phyloP scores from a whole-genome alignment of 2,113 vertebrate species.

The Saimiri boliviensis region DNA sequence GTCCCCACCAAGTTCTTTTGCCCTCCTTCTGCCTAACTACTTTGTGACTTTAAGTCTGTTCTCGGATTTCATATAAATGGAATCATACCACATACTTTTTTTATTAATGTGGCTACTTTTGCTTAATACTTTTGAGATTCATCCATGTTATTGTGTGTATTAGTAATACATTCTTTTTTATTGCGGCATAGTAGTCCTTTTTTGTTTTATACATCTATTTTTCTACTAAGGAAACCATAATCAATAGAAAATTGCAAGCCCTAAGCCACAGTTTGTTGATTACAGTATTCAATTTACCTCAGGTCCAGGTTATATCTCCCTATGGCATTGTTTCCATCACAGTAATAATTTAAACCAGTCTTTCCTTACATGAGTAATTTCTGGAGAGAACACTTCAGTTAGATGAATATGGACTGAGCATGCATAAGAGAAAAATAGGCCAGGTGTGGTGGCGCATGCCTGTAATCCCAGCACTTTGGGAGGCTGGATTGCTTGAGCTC shows the following conservation, averaged over 20 bases:
- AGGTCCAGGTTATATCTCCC: conserved; percentile 90
- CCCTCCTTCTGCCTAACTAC: neutral
- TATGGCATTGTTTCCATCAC: conserved; percentile 84
- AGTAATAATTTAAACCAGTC: conserved; percentile 85
- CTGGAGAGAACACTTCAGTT: conserved; percentile 88
- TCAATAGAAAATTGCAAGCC: conserved; percentile 82
- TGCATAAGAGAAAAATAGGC: conserved; percentile 71
- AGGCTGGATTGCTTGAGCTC: neutral
- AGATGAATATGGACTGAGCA: conserved; percentile 86
- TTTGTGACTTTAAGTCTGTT: conserved; percentile 36
- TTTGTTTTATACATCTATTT: conserved; percentile 65
- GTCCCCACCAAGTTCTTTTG: neutral
- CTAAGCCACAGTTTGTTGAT: conserved; percentile 83
- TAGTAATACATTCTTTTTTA: neutral
- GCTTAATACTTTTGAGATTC: neutral
- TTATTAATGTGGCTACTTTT: conserved; percentile 4
- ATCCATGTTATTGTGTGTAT: neutral
- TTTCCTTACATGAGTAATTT: conserved; percentile 89
- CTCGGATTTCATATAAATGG: conserved; percentile 30
- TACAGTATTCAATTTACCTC: conserved; percentile 87
- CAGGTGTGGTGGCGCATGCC: neutral
- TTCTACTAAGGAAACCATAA: conserved; percentile 79
- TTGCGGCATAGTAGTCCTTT: neutral
- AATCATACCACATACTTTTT: neutral
- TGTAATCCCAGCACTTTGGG: neutral